phyloP scores from a whole-genome alignment of 2,888 invertebrate genomes.

The Octodonta nipae region DNA sequence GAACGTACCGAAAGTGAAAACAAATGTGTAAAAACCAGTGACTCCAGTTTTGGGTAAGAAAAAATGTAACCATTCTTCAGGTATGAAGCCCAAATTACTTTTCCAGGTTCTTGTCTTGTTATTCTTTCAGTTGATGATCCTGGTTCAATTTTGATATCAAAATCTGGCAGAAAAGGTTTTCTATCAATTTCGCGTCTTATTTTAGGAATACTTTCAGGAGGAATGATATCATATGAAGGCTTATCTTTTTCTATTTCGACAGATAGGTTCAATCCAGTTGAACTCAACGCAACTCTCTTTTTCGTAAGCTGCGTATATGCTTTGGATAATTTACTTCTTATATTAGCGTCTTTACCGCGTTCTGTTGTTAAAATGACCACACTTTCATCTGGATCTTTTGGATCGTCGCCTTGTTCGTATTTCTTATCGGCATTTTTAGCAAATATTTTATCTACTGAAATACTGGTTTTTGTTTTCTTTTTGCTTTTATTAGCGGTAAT shows the following conservation, averaged over 20 bases:
- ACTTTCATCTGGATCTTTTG: slow-evolving; percentile 4
- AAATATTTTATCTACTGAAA: no score
- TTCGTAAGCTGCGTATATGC: slow-evolving; percentile 12
- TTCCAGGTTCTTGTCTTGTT: slow-evolving; percentile 52
- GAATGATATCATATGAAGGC: no score
- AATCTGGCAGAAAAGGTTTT: not conserved
- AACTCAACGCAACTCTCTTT: no score
- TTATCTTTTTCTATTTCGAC: not conserved
- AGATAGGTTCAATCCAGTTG: slow-evolving; percentile 8
- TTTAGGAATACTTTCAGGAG: not conserved
- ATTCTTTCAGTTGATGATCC: slow-evolving; percentile 7
- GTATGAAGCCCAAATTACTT: slow-evolving; percentile 78
- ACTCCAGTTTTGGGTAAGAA: slow-evolving; percentile 89
- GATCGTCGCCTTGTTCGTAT: slow-evolving; percentile 7
- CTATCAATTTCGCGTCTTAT: not conserved
- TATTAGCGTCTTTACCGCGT: slow-evolving; percentile 15
- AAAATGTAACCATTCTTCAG: slow-evolving; percentile 86
- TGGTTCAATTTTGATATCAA: not conserved
- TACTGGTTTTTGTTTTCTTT: no score
- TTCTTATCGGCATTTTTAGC: not conserved
- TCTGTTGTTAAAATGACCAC: no score
- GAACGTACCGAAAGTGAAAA: slow-evolving; percentile 64
- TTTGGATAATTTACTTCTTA: slow-evolving; percentile 15
- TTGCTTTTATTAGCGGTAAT: no score
- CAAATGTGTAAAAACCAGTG: slow-evolving; percentile 81